These are phyloP conservation scores for Andrena dorsata DNA, from an alignment of 2,888 invertebrate species.

Conservation along the genomic window DNA sequence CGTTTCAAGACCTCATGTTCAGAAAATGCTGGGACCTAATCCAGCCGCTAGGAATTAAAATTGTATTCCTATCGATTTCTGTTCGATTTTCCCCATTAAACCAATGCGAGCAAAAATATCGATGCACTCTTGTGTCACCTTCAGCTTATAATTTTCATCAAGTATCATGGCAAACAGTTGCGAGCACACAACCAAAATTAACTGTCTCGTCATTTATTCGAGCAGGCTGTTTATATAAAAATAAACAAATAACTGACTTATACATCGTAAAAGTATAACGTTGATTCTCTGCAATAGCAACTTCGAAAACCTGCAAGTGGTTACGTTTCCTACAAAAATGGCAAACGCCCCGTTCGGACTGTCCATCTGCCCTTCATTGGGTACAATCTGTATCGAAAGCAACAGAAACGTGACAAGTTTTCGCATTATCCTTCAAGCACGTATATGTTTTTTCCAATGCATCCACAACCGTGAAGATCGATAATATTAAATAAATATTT, in stretches of 20 bases:
- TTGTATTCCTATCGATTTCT: background rate
- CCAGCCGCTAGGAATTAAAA: background rate
- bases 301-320: background rate
- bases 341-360: background rate
- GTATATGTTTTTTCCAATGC: constrained; percentile 10
- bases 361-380: background rate
- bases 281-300: background rate
- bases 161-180: background rate
- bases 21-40: background rate
- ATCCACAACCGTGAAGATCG: constrained; percentile 15
- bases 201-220: background rate
- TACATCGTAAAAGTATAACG: background rate
- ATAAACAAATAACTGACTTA: background rate
- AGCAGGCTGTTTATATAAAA: background rate
- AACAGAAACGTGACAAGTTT: constrained; percentile 8
- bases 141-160: background rate
- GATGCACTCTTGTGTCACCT: background rate
- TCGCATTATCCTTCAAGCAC: constrained; percentile 34
- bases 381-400: constrained; percentile 20
- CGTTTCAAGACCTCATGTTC: background rate
- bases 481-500: constrained; percentile 59
- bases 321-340: background rate
- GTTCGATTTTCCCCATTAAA: constrained; percentile 1
- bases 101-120: background rate
- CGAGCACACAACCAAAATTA: background rate